These are phyloP conservation scores for Chanos chanos DNA, from an alignment of 2,797 vertebrate species.

Conservation along the genomic window DNA sequence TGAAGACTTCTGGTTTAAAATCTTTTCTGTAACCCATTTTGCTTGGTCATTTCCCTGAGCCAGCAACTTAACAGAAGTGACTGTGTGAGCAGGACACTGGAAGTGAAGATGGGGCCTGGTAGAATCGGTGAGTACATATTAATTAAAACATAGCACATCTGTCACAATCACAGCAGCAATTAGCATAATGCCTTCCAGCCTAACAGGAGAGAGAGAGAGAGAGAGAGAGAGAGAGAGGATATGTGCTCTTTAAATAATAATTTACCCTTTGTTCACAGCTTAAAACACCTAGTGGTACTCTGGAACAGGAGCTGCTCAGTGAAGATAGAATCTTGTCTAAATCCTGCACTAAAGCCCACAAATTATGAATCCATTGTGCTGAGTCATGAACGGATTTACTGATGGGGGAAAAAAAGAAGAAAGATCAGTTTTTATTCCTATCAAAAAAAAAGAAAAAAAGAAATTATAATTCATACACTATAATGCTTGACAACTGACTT, in stretches of 20 bases:
- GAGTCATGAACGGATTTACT: too few relatives aligned
- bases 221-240: background rate
- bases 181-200: conserved; percentile 46
- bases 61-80: conserved; percentile 18
- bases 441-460: background rate
- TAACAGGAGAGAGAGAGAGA: conserved; percentile 21
- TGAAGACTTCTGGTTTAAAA: too few relatives aligned
- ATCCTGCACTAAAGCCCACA: too few relatives aligned
- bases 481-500: too few relatives aligned
- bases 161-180: conserved; percentile 46
- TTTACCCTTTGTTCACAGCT: conserved; percentile 21
- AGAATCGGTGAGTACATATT: conserved; percentile 36
- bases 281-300: conserved; percentile 5
- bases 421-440: too few relatives aligned
- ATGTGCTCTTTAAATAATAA: conserved; percentile 24
- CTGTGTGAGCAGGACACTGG: conserved; percentile 9
- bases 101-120: conserved; percentile 32
- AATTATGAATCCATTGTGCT: too few relatives aligned
- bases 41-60: background rate
- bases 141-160: conserved; percentile 51
- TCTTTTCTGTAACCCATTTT: background rate
- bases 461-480: too few relatives aligned
- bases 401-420: too few relatives aligned
- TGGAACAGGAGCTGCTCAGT: too few relatives aligned
- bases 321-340: too few relatives aligned